These are phyloP conservation scores for Mimumesa dahlbomi DNA, from an alignment of 2,888 invertebrate genomes.

Conservation along the genomic window DNA sequence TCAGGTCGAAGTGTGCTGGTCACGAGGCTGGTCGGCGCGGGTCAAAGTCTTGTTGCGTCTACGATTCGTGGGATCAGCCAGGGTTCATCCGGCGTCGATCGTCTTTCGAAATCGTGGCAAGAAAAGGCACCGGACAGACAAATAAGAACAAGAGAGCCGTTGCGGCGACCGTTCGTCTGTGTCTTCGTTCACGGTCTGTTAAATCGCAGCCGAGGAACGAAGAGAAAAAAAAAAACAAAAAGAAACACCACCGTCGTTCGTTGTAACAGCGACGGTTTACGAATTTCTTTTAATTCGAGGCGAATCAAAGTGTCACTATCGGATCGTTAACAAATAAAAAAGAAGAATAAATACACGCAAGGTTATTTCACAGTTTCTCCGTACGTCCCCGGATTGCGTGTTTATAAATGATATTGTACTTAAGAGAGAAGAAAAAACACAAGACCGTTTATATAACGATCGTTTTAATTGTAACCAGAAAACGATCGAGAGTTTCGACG, in stretches of 20 bases:
- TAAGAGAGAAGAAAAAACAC: too few species aligned
- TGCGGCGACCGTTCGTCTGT: slow-evolving; percentile 14
- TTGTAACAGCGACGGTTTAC: not conserved
- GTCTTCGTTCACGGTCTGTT: not conserved
- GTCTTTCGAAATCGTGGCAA: slow-evolving; percentile 19
- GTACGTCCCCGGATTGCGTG: too few species aligned
- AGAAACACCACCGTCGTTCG: too few species aligned
- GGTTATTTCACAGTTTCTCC: too few species aligned
- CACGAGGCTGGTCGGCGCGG: slow-evolving; percentile 52
- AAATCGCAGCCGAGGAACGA: not conserved
- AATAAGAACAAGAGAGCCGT: not conserved
- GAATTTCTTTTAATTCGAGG: not conserved
- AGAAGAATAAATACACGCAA: too few species aligned
- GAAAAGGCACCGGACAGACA: not conserved
- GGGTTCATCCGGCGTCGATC: slow-evolving; percentile 8
- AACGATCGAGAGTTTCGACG: too few species aligned
- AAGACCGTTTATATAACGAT: too few species aligned
- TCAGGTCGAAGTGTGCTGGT: slow-evolving; percentile 62
- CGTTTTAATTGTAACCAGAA: too few species aligned
- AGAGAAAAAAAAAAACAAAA: too few species aligned
- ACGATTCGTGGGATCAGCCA: slow-evolving; percentile 13
- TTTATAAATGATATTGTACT: too few species aligned
- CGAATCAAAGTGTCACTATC: too few species aligned
- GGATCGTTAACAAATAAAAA: too few species aligned
- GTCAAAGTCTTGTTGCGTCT: slow-evolving; percentile 64